These are phyloP conservation scores for Telmatherina bonti DNA, from an alignment of 2,797 vertebrate species.

Conservation along the genomic window DNA sequence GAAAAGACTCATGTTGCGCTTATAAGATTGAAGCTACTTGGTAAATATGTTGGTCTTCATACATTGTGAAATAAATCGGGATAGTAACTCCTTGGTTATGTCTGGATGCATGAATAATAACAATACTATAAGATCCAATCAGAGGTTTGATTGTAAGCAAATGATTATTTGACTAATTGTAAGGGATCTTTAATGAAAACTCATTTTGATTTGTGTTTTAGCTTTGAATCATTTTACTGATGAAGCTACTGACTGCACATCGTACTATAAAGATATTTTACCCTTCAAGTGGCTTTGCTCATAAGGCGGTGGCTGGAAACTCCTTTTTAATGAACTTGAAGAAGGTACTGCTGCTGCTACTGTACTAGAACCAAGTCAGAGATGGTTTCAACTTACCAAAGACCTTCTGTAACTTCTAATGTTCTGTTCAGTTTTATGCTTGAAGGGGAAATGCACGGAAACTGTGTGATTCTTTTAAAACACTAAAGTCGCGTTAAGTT, in stretches of 20 bases:
- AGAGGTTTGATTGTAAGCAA: slow-evolving; percentile 3
- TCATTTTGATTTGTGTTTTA: background rate
- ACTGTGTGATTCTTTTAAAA: background rate
- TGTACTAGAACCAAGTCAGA: background rate
- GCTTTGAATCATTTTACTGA: background rate
- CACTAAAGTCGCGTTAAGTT: background rate
- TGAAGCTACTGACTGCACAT: background rate
- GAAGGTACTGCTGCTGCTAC: background rate
- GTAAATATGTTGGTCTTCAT: background rate
- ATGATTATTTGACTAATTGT: background rate
- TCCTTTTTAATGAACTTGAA: background rate
- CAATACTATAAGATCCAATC: background rate
- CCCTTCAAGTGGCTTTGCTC: background rate
- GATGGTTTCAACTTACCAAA: background rate
- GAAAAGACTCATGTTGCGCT: background rate
- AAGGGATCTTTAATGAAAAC: slow-evolving; percentile 8
- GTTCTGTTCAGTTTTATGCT: background rate
- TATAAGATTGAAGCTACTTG: background rate
- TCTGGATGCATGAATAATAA: slow-evolving; percentile 3
- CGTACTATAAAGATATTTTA: background rate
- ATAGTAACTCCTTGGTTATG: background rate
- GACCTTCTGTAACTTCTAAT: background rate
- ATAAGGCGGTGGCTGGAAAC: background rate
- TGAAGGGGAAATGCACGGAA: background rate
- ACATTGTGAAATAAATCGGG: background rate